A percentile compares a stretch with the other conserved stretches of the same genome.
These are phyloP conservation scores for Phania funesta DNA, from an alignment of 2,888 invertebrate genomes.

Conservation along the genomic window DNA sequence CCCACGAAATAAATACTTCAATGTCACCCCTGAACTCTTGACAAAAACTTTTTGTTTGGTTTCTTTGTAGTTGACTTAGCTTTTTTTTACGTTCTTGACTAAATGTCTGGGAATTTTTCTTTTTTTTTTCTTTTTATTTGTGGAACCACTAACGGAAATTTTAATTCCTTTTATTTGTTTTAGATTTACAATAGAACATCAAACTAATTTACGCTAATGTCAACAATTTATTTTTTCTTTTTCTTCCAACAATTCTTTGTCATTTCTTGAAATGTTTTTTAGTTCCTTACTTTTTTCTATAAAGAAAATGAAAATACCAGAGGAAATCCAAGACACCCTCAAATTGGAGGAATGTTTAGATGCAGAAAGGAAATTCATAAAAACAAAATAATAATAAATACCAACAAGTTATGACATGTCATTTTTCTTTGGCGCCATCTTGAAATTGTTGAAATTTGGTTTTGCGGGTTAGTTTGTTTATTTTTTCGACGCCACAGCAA, in stretches of 20 bases:
- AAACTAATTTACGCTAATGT: constrained; percentile 66
- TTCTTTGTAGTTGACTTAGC: constrained; percentile 17
- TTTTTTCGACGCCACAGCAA: constrained; percentile 26
- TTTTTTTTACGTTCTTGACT: background rate
- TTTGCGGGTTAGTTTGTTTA: constrained; percentile 39
- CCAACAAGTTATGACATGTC: constrained; percentile 71
- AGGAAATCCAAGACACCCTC: constrained; percentile 54
- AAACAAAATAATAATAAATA: constrained; percentile 41
- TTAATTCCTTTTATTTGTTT: constrained; percentile 64
- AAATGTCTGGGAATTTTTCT: constrained; percentile 62
- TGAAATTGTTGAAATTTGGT: constrained; percentile 64
- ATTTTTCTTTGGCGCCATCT: constrained; percentile 72
- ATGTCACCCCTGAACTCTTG: background rate
- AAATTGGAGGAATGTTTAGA: constrained; percentile 41
- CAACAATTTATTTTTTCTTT: constrained; percentile 21
- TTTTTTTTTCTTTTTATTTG: constrained; percentile 11
- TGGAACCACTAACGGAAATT: constrained; percentile 57
- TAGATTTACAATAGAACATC: constrained; percentile 51
- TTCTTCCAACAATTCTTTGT: constrained; percentile 34
- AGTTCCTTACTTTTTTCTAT: background rate
- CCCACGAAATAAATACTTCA: background rate
- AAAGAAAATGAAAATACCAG: constrained; percentile 1
- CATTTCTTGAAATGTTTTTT: constrained; percentile 24
- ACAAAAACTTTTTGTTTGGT: background rate
- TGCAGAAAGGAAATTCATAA: constrained; percentile 39